phyloP scores from a whole-genome alignment of 2,888 invertebrate species.

The Ceraclea dissimilis region DNA sequence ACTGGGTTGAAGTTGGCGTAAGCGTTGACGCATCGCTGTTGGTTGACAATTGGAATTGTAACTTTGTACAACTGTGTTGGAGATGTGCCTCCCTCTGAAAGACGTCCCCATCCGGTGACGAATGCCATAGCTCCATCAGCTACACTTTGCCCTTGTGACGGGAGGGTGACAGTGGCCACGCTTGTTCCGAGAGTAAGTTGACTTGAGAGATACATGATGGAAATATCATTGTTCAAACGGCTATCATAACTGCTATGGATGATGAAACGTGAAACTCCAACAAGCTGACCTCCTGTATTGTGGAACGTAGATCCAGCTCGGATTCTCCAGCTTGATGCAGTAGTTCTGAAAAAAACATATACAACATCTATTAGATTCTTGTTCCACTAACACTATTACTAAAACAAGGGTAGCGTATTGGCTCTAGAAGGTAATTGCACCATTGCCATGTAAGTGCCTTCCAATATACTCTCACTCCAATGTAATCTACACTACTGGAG shows the following conservation, averaged over 20 bases:
- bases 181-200: constrained; percentile 32
- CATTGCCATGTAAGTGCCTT: no score
- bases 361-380: no score
- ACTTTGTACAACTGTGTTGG: constrained; percentile 12
- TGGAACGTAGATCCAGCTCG: constrained; percentile 29
- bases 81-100: constrained; percentile 27
- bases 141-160: constrained; percentile 30
- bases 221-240: constrained; percentile 37
- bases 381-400: no score
- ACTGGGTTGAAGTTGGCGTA: neutral
- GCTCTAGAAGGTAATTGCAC: no score
- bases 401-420: no score
- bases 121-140: constrained; percentile 35
- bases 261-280: constrained; percentile 32
- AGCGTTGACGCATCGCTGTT: neutral
- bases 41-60: constrained; percentile 13
- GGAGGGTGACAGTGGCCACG: constrained; percentile 32
- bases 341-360: neutral
- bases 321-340: constrained; percentile 6
- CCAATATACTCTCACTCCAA: no score
- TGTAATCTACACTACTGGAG: no score
- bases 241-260: constrained; percentile 34
- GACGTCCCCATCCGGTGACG: constrained; percentile 41
- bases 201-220: constrained; percentile 32
- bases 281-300: constrained; percentile 34